These are phyloP conservation scores for Leptarthrus brevirostris DNA, from an alignment of 2,888 invertebrate genomes.

Conservation along the genomic window DNA sequence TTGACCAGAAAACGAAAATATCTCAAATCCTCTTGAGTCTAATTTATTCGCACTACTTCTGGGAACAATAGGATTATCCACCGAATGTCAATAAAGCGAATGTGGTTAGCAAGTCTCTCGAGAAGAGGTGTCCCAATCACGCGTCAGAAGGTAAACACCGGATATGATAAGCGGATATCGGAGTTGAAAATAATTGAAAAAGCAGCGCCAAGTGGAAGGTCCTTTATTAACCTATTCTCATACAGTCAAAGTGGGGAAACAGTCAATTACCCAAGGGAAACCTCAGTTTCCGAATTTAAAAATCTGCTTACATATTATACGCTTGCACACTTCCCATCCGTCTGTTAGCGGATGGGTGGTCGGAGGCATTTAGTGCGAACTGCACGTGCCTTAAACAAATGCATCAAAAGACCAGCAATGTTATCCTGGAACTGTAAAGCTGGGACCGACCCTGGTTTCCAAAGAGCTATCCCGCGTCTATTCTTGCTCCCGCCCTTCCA, in stretches of 20 bases:
- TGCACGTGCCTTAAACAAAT: conserved; percentile 54
- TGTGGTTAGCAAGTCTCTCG: conserved; percentile 1
- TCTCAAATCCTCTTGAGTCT: neutral
- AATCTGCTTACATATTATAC: neutral
- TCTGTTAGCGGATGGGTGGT: neutral
- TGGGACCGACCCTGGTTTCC: neutral
- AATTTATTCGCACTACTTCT: neutral
- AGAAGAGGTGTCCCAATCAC: conserved; percentile 33
- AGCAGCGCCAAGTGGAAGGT: conserved; percentile 11
- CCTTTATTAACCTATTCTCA: conserved; percentile 4
- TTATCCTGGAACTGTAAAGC: neutral
- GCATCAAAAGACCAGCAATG: conserved; percentile 3
- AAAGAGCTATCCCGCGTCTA: too few species aligned
- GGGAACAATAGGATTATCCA: conserved; percentile 9
- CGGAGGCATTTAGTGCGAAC: conserved; percentile 50
- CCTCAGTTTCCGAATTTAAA: conserved; percentile 43
- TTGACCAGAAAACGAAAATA: neutral
- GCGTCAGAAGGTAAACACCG: conserved; percentile 33
- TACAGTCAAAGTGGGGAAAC: neutral
- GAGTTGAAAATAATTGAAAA: conserved; percentile 12
- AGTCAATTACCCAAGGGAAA: neutral
- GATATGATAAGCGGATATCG: conserved; percentile 35
- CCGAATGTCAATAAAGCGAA: conserved; percentile 8
- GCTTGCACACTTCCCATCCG: too few species aligned
- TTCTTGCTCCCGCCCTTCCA: neutral